Conservation (phyloP, 2,797 vertebrate species). For the Chaetodon trifasciatus region DNA sequence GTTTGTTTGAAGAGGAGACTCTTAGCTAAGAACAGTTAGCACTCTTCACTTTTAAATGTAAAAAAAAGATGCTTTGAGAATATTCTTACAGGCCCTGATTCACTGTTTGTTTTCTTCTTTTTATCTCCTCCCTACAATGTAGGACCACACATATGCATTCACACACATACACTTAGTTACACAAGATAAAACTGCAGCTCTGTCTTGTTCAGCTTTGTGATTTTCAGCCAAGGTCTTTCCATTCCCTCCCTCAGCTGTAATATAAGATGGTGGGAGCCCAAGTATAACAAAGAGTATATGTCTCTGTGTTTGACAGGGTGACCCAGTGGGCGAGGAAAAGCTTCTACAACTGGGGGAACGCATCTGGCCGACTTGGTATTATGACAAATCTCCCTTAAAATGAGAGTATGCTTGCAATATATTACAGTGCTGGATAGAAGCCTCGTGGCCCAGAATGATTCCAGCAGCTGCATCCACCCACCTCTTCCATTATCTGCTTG, state of each 20-base stretch:
- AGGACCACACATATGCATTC: slow-evolving; percentile 27
- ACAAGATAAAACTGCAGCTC: slow-evolving; percentile 40
- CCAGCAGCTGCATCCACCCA: slow-evolving; percentile 69
- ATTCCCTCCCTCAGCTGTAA: slow-evolving; percentile 49
- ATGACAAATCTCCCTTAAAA: slow-evolving; percentile 87
- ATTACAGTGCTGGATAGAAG: slow-evolving; percentile 81
- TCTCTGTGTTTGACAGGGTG: slow-evolving; percentile 82
- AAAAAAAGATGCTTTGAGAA: not conserved
- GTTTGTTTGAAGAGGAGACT: slow-evolving; percentile 9
- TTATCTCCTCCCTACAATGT: not conserved
- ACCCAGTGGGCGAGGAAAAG: slow-evolving; percentile 79
- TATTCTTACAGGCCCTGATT: slow-evolving; percentile 4
- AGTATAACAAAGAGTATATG: slow-evolving; percentile 73
- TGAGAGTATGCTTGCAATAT: slow-evolving; percentile 80
- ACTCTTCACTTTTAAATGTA: not conserved
- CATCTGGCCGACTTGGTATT: slow-evolving; percentile 81
- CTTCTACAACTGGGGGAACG: slow-evolving; percentile 77
- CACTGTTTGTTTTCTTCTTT: slow-evolving; percentile 16
- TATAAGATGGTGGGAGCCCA: slow-evolving; percentile 54
- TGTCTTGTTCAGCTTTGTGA: slow-evolving; percentile 50
- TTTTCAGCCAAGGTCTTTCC: slow-evolving; percentile 65
- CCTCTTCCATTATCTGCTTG: slow-evolving; percentile 65
- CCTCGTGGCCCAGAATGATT: slow-evolving; percentile 77
- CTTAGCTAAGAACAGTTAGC: not conserved
- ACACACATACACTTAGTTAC: slow-evolving; percentile 20